Evolutionary conservation across 2,797 vertebrate genomes (phyloP), one percentile per base, ranked within the genome.

Genomic region (Mus caroli): DNA sequence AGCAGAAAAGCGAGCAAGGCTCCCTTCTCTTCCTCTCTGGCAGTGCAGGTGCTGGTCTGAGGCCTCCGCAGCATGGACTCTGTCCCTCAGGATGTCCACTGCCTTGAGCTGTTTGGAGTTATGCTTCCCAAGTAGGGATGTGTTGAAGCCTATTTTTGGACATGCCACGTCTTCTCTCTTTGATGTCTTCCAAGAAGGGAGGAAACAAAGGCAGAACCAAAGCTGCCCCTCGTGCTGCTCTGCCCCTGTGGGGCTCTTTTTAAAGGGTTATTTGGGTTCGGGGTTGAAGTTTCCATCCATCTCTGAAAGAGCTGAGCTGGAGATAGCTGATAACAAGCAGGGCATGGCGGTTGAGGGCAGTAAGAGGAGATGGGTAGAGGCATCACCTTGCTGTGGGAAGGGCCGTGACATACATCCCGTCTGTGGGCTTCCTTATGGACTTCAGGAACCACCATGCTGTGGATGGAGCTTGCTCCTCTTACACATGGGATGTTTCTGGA

Each of bases 181-280:
- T 94, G 20, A 62, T 17, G 31, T 58, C 43, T 54, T 96, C 95
- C 80, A 89, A 83, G 78, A 19, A 86, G 75, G 56, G 82, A 95
- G 60, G 62, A 10, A 64, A 82, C 79, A 76, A 96, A 28, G 13
- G 50, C 84, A 94, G 96, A 93, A 37, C 12, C 78, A 85, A 89
- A 96, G 50, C 90, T 84, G 69, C 50, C 20, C 94, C 94, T 69
- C 34, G 0, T 52, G 79, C 86, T 87, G 37, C 93, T 90, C 76
- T 92, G 34, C 54, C 24, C 86, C 64, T 43, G 69, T 37, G 34
- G 69, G 52, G 34, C 87, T 96, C 31, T 90, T 95, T 96, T 87
- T 94, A 56, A 91, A 95, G 93, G 78, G 50, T n/a, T 80, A 15
- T 94, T 97, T 96, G 95, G 78, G 15, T 94, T 26, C 12, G 67